Evolutionary conservation across 2,888 invertebrate genomes (phyloP).

Genomic region (Drosophila prostipennis): DNA sequence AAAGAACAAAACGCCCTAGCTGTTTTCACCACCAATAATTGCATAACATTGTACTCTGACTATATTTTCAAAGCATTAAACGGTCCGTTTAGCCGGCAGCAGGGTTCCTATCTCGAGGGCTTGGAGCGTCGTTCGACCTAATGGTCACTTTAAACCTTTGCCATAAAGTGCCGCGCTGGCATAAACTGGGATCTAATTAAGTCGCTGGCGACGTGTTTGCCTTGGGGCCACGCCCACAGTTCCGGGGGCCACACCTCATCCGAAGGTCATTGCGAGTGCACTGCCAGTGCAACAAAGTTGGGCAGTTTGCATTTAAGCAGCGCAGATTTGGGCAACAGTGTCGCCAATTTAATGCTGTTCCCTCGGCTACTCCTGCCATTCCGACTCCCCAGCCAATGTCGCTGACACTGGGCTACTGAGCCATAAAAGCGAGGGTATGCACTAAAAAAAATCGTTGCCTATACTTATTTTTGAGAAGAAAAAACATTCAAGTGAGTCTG

Average conservation of each 20-base stretch:
- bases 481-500: no score
- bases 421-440: conserved; percentile 44
- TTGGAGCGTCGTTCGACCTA: conserved; percentile 28
- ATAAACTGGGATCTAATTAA: conserved; percentile 68
- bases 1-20: conserved; percentile 1
- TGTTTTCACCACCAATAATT: not conserved
- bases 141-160: conserved; percentile 48
- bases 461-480: not conserved
- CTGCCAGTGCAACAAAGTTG: conserved; percentile 66
- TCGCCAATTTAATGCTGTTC: conserved; percentile 64
- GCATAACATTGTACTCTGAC: conserved; percentile 14
- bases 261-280: conserved; percentile 62
- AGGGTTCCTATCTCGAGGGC: conserved; percentile 40
- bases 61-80: conserved; percentile 33
- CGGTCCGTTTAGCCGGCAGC: not conserved
- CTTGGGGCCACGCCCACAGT: conserved; percentile 18
- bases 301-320: conserved; percentile 68
- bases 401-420: conserved; percentile 46
- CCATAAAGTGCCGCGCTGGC: conserved; percentile 52
- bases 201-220: conserved; percentile 34
- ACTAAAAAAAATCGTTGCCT: conserved; percentile 7
- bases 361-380: not conserved
- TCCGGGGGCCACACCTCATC: conserved; percentile 40
- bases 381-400: conserved; percentile 19
- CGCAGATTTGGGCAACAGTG: conserved; percentile 73